Evolutionary conservation across 1,140 invertebrate genomes (phyloP), one percentile per base, ranked within the genome.

Genomic region (Drosophila takahashii): DNA sequence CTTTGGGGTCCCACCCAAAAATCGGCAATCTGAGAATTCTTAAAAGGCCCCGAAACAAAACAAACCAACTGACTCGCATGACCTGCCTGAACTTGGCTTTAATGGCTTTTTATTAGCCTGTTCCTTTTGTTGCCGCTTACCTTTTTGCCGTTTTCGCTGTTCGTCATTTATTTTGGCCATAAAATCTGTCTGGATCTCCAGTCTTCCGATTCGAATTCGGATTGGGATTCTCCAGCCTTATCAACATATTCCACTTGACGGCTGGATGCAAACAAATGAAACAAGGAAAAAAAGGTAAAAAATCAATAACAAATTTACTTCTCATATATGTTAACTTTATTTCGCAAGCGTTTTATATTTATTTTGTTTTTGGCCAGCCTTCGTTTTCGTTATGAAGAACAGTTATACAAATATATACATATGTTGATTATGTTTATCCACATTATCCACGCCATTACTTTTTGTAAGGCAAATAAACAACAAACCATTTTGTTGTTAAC

Each of bases 71-170:
- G 66, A 87, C 76, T 89, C 84, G 79, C 84, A 87, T 87, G 83
- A 87, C 83, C 84, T 87, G 83, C 83, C 83, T 87, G 83, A 87
- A 89, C 83, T 64, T 89, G 67, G 48, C 56, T 70, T 73, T 89
- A 89, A 87, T 89, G 84, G 79, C 75, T 83, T 87, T 87, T 87
- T 83, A 89, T 87, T 79, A 83, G 64, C 47, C 42, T 54, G 57
- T 67, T 60, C 50, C 44, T 50, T 32, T 45, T 62, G 54, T 53
- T 62, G 27, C 26, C 48, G 10, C 15, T 53, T 70, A n/a, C 26
- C 41, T 29, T 29, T 29, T n/a, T 52, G 16, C 26, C 41, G 44
- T 29, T 18, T 52, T 67, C 26, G 61, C 39, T 45, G 65, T 56
- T 69, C 66, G 62, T 70, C 66, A 70, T 70, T 67, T 60, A 59